Conservation (phyloP, 2,113 vertebrate species). For the Amphiprion percula region DNA sequence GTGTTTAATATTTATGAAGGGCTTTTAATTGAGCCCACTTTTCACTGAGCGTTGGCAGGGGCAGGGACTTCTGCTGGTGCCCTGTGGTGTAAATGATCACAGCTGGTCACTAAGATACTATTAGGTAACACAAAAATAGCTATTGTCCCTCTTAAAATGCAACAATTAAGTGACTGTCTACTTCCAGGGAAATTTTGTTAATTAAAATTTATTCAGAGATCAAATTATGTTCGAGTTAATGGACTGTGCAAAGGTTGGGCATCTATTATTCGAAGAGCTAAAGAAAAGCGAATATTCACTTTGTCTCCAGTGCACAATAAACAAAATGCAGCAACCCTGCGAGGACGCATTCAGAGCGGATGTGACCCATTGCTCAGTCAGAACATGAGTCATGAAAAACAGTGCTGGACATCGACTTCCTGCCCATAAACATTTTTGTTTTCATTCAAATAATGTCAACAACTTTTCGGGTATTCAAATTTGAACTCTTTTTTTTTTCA, state of each 20-base stretch:
- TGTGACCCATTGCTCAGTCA: slow-evolving; percentile 13
- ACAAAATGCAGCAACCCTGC: not conserved
- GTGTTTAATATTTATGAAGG: slow-evolving; percentile 79
- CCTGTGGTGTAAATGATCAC: slow-evolving; percentile 58
- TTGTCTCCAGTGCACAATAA: slow-evolving; percentile 20
- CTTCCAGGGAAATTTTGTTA: slow-evolving; percentile 28
- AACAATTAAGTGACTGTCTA: slow-evolving; percentile 42
- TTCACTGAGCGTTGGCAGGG: slow-evolving; percentile 60
- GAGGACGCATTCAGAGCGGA: slow-evolving; percentile 15
- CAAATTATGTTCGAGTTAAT: slow-evolving; percentile 33
- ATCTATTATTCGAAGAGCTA: slow-evolving; percentile 20
- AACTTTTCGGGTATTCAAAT: not conserved
- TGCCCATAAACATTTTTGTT: slow-evolving; percentile 20
- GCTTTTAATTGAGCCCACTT: slow-evolving; percentile 78
- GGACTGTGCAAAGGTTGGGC: slow-evolving; percentile 15
- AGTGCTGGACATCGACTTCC: not conserved
- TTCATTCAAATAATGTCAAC: slow-evolving; percentile 1
- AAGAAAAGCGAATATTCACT: slow-evolving; percentile 2
- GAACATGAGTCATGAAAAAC: not conserved
- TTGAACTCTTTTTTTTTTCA: not conserved
- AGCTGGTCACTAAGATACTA: slow-evolving; percentile 28
- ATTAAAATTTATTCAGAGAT: slow-evolving; percentile 40
- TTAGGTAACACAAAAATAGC: slow-evolving; percentile 43
- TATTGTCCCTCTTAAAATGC: slow-evolving; percentile 20
- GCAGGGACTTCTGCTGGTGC: slow-evolving; percentile 37